A percentile compares a stretch with the other conserved stretches of the same genome.
phyloP scores from a whole-genome alignment of 2,888 invertebrate genomes.

The Acleris laterana region DNA sequence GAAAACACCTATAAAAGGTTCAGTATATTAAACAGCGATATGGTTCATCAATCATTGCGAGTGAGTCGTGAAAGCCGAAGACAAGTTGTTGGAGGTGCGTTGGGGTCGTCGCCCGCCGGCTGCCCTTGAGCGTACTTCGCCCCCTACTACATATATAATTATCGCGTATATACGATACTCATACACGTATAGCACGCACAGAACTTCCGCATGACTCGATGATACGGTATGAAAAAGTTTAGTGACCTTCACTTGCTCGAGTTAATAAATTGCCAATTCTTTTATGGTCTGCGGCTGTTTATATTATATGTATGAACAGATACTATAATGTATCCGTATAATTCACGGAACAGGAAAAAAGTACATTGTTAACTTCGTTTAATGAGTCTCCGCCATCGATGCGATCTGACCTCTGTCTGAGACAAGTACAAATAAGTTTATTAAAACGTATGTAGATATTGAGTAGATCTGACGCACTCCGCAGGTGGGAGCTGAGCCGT shows the following conservation, averaged over 20 bases:
- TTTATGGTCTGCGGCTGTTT: slow-evolving; percentile 11
- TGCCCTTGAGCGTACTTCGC: slow-evolving; percentile 80
- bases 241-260: slow-evolving; percentile 58
- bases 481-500: slow-evolving; percentile 14
- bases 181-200: slow-evolving; percentile 43
- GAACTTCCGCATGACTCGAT: slow-evolving; percentile 56
- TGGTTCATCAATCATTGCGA: slow-evolving; percentile 41
- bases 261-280: slow-evolving; percentile 39
- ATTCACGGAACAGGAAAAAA: slow-evolving; percentile 11
- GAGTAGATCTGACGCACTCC: slow-evolving; percentile 1
- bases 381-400: not conserved
- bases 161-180: slow-evolving; percentile 27
- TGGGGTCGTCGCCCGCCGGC: slow-evolving; percentile 71
- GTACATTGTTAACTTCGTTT: not conserved
- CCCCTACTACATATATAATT: slow-evolving; percentile 51
- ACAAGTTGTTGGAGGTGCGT: slow-evolving; percentile 53
- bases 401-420: not conserved
- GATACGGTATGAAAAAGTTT: slow-evolving; percentile 54
- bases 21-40: slow-evolving; percentile 16
- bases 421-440: not conserved
- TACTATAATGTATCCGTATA: slow-evolving; percentile 1
- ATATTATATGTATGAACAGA: not conserved
- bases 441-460: not conserved
- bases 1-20: slow-evolving; percentile 24
- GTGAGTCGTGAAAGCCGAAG: slow-evolving; percentile 44